Base-by-base conservation (phyloP, 1,140 invertebrate species). In the Drusus annulatus region DNA sequence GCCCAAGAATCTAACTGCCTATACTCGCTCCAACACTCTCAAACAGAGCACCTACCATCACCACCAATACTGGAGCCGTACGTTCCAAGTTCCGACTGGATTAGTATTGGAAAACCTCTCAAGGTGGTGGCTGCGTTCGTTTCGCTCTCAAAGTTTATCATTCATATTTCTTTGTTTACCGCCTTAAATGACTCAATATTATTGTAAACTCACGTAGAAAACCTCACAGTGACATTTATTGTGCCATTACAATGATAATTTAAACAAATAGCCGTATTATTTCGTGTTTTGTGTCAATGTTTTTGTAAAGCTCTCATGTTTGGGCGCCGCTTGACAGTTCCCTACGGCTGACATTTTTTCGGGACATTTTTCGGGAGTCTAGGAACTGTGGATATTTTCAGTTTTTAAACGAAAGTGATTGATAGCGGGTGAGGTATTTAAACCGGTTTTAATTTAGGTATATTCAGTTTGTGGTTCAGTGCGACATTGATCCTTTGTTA, bases 101-200 rank as follows among this genome's bases (percentile, higher is more conserved):
- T 65, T 65, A 65, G 62, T 65, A 65, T 65, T 65, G 62, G 62
- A 65, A 28, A 25, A n/a, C 28, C 25, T 25, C 16, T 31, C 23
- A 65, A 16, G 21, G 1, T 0, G 6, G 0, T 5, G 16, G 62
- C 1, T 13, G 10, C 10, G 36, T 45, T 21, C 16, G 28, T 65
- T 21, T 65, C 62, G 25, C 28, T 28, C 62, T 21, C 62, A 7
- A 25, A 13, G 36, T 45, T 45, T 25, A 28, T 17, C 10, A 65
- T n/a, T 25, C 25, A 31, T 31, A 65, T 28, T 65, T 65, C 62
- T 65, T 65, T 65, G 62, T 65, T 65, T 65, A 65, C 62, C 25
- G 25, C 62, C 62, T 65, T 65, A 28, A 21, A 65, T 65, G 21
- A 28, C n/a, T 65, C 21, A 65, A 63, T 60, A 19, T 21, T 60